Conservation (phyloP, 2,113 vertebrate species). For the Callipepla californica region DNA sequence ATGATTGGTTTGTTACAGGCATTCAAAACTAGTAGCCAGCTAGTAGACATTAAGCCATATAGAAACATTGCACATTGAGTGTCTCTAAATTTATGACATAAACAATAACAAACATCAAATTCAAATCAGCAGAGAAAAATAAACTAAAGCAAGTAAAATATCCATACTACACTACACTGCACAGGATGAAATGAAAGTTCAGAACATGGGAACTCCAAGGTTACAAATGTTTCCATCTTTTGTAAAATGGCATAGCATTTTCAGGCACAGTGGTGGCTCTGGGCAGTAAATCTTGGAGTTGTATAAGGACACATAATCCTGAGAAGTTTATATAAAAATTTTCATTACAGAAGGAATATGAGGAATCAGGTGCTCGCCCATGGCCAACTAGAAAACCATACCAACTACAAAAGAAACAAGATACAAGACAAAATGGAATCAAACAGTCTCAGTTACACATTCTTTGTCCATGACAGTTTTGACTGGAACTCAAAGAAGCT, state of each 20-base stretch:
- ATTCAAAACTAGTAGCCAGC: not conserved
- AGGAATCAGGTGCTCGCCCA: not conserved
- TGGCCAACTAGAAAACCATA: not conserved
- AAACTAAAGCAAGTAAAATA: not conserved
- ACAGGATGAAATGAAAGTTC: not conserved
- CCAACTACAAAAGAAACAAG: not conserved
- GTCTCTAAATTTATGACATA: not conserved
- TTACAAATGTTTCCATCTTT: not conserved
- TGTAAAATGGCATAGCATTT: not conserved
- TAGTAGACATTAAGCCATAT: not conserved
- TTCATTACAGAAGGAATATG: not conserved
- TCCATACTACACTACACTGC: not conserved
- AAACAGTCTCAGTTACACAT: no score
- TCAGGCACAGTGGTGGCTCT: not conserved
- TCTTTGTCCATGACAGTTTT: not conserved
- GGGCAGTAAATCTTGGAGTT: not conserved
- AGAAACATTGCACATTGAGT: not conserved
- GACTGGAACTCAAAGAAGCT: not conserved
- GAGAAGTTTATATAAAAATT: not conserved
- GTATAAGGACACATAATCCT: not conserved
- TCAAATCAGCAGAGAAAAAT: not conserved
- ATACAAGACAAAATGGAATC: fast-evolving
- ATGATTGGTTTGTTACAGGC: conserved; percentile 24
- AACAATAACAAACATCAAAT: not conserved
- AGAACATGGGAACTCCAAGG: not conserved